These are phyloP conservation scores for Lepisosteus oculatus DNA, from an alignment of 2,113 vertebrate genomes.

Conservation along the genomic window DNA sequence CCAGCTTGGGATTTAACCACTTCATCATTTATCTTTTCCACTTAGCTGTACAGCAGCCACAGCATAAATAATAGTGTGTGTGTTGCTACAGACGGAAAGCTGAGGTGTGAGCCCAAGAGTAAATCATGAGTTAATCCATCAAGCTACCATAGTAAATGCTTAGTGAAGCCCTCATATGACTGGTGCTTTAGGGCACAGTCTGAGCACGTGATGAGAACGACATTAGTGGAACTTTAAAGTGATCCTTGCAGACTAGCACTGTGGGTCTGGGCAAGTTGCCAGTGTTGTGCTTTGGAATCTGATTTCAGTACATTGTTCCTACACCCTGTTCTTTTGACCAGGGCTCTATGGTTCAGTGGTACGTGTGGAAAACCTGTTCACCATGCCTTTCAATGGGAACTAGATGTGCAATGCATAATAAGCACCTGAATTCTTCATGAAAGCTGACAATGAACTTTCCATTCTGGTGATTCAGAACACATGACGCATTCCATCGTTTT, in stretches of 20 bases:
- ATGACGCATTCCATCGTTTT: no score
- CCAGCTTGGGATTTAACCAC: no score
- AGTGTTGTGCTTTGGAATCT: constrained; percentile 11
- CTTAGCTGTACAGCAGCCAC: no score
- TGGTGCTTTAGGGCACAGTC: background rate
- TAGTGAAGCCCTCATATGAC: background rate
- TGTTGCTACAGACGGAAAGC: no score
- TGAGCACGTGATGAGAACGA: background rate
- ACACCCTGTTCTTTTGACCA: constrained; percentile 8
- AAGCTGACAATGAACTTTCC: background rate
- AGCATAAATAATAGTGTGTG: no score
- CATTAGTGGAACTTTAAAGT: background rate
- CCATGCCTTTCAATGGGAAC: constrained; percentile 24
- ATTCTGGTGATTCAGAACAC: background rate
- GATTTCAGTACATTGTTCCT: background rate
- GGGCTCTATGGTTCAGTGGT: constrained; percentile 17
- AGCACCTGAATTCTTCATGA: background rate
- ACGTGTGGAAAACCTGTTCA: constrained; percentile 11
- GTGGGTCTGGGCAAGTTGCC: constrained; percentile 27
- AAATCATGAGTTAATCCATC: no score
- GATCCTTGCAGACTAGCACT: constrained; percentile 16
- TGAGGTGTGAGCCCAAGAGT: no score
- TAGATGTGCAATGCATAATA: background rate
- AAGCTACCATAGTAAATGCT: no score
- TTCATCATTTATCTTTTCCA: no score